A percentile compares a stretch with the other conserved stretches of the same genome.
These are phyloP conservation scores for Drosophila albomicans DNA, from an alignment of 1,140 invertebrate genomes.

Conservation along the genomic window DNA sequence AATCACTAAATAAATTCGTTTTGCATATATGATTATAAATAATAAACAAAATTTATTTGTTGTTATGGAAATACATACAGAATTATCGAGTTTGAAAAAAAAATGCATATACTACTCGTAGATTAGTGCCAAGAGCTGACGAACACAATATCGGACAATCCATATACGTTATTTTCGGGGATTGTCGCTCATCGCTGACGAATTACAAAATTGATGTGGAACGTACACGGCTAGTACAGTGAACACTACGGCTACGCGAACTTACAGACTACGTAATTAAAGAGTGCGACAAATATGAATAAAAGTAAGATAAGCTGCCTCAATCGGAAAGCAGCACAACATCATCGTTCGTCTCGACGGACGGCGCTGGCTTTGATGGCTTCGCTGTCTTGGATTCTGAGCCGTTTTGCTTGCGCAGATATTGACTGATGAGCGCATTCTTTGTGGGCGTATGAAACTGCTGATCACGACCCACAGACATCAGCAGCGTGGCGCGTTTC, in stretches of 20 bases:
- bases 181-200: background rate
- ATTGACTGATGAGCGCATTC: conserved; percentile 86
- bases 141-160: background rate
- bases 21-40: conserved; percentile 19
- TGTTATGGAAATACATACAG: conserved; percentile 13
- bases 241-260: conserved; percentile 40
- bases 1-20: background rate
- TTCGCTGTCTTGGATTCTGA: conserved; percentile 6
- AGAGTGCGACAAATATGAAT: conserved; percentile 1
- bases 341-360: conserved; percentile 27
- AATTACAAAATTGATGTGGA: background rate
- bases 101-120: background rate
- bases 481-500: conserved; percentile 83
- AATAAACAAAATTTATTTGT: conserved; percentile 33
- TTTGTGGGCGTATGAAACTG: conserved; percentile 67
- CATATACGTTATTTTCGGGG: background rate
- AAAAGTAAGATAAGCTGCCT: background rate
- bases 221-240: conserved; percentile 15
- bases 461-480: conserved; percentile 79
- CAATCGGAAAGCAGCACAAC: conserved; percentile 69
- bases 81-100: conserved; percentile 8
- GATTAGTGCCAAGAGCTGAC: no score
- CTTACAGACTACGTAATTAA: conserved; percentile 18
- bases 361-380: background rate
- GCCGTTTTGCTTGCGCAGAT: conserved; percentile 85